A percentile compares a stretch with the other conserved stretches of the same genome.
These are phyloP conservation scores for Heliconius ethilla DNA, from an alignment of 2,888 invertebrate genomes.

Conservation along the genomic window DNA sequence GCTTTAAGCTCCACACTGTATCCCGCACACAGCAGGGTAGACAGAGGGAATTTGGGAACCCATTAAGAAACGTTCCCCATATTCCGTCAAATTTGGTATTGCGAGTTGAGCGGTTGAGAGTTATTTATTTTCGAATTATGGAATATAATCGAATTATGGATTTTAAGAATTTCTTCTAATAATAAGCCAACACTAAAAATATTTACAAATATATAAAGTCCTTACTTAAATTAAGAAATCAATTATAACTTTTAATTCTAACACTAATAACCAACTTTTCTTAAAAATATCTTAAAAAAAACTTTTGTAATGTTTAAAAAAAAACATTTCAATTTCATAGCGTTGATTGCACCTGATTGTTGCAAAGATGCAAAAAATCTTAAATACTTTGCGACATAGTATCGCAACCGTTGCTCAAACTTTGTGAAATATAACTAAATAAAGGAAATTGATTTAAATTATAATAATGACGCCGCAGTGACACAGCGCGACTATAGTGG, in stretches of 20 bases:
- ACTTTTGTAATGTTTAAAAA: slow-evolving; percentile 17
- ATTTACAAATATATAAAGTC: not conserved
- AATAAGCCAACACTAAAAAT: not conserved
- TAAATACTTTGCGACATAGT: slow-evolving; percentile 35
- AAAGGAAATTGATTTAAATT: not conserved
- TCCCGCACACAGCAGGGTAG: not conserved
- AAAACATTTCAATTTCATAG: slow-evolving; percentile 25
- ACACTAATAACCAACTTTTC: not conserved
- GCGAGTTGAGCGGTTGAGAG: too few relatives aligned
- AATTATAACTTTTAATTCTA: not conserved
- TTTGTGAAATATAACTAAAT: not conserved
- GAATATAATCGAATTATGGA: too few relatives aligned
- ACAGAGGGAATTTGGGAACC: not conserved
- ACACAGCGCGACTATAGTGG: too few relatives aligned
- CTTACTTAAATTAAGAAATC: not conserved
- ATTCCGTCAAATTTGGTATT: not conserved
- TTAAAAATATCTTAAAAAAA: not conserved
- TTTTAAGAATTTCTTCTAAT: not conserved
- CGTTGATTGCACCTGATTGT: slow-evolving; percentile 29
- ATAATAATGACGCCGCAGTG: too few relatives aligned
- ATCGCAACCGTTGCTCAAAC: slow-evolving; percentile 13
- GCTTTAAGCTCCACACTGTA: too few relatives aligned
- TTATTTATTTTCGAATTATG: too few relatives aligned
- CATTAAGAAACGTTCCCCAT: too few relatives aligned
- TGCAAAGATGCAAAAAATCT: slow-evolving; percentile 39